phyloP scores from a whole-genome alignment of 2,888 invertebrate species.

The Phortica okadai region DNA sequence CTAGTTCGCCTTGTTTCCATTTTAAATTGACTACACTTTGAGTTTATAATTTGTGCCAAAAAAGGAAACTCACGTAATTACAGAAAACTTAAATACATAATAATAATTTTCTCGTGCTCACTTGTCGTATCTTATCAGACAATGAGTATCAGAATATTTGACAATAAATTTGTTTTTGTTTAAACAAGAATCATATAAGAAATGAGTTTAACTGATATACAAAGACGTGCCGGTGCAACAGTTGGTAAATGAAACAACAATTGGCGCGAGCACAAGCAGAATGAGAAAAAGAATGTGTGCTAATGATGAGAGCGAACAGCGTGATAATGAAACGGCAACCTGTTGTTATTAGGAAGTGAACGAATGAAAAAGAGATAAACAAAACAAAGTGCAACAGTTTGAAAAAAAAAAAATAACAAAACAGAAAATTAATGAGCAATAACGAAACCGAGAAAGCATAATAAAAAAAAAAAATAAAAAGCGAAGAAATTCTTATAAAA shows the following conservation, averaged over 20 bases:
- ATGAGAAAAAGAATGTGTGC: neutral
- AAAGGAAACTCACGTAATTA: too few species aligned
- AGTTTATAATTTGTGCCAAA: too few species aligned
- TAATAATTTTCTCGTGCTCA: too few species aligned
- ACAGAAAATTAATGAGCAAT: constrained; percentile 37
- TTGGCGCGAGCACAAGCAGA: constrained; percentile 40
- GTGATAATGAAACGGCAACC: constrained; percentile 15
- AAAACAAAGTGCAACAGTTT: neutral
- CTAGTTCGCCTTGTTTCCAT: too few species aligned
- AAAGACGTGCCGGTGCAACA: neutral
- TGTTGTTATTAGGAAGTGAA: constrained; percentile 61
- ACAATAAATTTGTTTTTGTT: too few species aligned
- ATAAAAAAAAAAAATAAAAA: neutral
- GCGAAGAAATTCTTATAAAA: constrained; percentile 42
- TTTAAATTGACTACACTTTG: too few species aligned
- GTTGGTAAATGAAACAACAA: constrained; percentile 8
- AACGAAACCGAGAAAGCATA: constrained; percentile 29
- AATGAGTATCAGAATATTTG: too few species aligned
- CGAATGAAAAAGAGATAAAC: constrained; percentile 35
- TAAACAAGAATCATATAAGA: neutral
- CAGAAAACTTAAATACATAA: too few species aligned
- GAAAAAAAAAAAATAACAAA: constrained; percentile 29
- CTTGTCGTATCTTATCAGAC: too few species aligned
- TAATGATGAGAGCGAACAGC: constrained; percentile 28
- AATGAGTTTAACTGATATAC: neutral